Conservation (phyloP, 2,888 invertebrate genomes). For the Dryomyza anilis region DNA sequence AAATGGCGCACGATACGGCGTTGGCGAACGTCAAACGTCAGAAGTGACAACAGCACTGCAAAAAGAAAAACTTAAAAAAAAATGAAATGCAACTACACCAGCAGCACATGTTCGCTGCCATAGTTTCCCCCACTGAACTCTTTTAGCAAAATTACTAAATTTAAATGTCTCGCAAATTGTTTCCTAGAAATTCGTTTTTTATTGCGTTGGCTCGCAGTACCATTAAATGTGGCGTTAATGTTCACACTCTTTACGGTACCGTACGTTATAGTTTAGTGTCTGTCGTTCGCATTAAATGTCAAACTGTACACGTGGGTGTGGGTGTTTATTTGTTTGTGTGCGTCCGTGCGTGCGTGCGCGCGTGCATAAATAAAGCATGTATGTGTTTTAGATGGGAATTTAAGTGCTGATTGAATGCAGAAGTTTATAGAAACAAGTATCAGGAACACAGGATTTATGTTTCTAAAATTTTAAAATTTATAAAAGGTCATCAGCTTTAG, state of each 20-base stretch:
- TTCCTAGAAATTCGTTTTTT: neutral
- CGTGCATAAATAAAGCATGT: no score
- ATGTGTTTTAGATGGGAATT: no score
- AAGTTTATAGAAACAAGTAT: no score
- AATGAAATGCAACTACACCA: neutral
- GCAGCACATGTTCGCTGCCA: neutral
- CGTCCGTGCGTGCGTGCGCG: no score
- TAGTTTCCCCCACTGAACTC: neutral
- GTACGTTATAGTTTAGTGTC: neutral
- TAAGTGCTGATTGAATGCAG: no score
- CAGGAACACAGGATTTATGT: no score
- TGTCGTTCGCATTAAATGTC: neutral
- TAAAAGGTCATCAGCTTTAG: no score
- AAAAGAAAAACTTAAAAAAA: no score
- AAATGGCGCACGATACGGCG: conserved; percentile 4
- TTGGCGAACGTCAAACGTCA: conserved; percentile 20
- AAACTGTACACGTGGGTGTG: no score
- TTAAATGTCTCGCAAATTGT: neutral
- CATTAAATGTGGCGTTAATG: neutral
- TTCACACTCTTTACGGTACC: neutral
- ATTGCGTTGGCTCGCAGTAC: neutral
- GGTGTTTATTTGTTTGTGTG: no score
- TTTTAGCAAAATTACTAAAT: neutral
- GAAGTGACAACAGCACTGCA: conserved; percentile 7
- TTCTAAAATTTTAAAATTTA: no score